A percentile compares a stretch with the other conserved stretches of the same genome.
Evolutionary conservation across 2,888 invertebrate genomes (phyloP).

Genomic region (Fragum whitleyi): DNA sequence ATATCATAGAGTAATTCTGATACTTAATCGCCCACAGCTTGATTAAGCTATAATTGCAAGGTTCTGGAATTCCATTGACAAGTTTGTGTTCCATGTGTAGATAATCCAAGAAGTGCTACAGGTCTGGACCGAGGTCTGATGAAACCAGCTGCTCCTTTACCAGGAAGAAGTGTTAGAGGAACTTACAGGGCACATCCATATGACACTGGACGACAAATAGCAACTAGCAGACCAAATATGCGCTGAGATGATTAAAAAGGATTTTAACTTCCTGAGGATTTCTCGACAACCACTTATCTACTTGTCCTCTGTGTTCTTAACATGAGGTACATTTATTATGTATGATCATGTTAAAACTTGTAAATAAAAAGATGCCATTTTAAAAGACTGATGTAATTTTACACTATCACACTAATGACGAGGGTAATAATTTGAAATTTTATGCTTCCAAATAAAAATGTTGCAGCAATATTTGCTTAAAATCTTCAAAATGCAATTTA

Average conservation of each 20-base stretch:
- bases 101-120: slow-evolving; percentile 24
- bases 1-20: too few species aligned
- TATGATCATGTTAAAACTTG: slow-evolving; percentile 18
- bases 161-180: slow-evolving; percentile 61
- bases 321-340: slow-evolving; percentile 22
- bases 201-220: slow-evolving; percentile 47
- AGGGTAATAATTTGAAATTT: too few species aligned
- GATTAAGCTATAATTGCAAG: too few species aligned
- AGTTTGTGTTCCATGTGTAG: neutral
- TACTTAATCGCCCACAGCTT: too few species aligned
- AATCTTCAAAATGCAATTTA: too few species aligned
- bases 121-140: slow-evolving; percentile 41
- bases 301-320: slow-evolving; percentile 12
- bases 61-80: too few species aligned
- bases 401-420: neutral
- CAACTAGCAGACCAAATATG: neutral
- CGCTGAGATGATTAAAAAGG: neutral
- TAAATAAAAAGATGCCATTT: neutral
- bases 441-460: too few species aligned
- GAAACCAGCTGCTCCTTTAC: slow-evolving; percentile 56
- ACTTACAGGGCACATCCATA: slow-evolving; percentile 68
- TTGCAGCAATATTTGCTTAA: too few species aligned
- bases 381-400: neutral
- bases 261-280: neutral
- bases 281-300: neutral